Percentiles rank a stretch among this genome's conserved stretches.
Conservation (phyloP, 2,113 vertebrate genomes). For the Trachemys scripta region DNA sequence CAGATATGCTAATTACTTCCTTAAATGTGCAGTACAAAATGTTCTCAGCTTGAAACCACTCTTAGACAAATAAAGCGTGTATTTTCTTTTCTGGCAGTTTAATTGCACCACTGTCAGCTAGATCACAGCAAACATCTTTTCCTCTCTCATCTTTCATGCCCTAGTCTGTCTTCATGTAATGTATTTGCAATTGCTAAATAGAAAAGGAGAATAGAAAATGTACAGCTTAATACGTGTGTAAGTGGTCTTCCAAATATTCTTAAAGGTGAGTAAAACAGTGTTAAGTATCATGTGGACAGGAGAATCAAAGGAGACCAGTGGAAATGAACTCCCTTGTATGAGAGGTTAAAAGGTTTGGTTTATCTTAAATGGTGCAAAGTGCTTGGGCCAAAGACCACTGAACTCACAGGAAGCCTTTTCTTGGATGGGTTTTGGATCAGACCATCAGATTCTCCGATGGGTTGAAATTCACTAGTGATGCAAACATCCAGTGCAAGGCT, state of each 20-base stretch:
- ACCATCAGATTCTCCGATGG: fast-evolving
- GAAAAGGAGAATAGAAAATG: background rate
- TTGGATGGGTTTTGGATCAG: background rate
- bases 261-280: background rate
- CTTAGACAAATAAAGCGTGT: constrained; percentile 50
- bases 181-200: constrained; percentile 34
- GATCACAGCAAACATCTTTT: constrained; percentile 72
- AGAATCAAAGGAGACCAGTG: background rate
- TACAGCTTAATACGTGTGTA: background rate
- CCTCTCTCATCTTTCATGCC: constrained; percentile 54
- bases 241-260: background rate
- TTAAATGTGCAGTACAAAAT: constrained; percentile 66
- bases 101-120: constrained; percentile 75
- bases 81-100: constrained; percentile 71
- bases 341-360: background rate
- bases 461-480: fast-evolving
- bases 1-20: constrained; percentile 72
- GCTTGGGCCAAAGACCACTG: background rate
- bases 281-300: background rate
- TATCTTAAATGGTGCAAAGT: background rate
- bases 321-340: background rate
- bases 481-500: background rate
- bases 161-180: constrained; percentile 36
- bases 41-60: constrained; percentile 62
- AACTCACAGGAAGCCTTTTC: background rate